These are phyloP conservation scores for Andrena marginata DNA, from an alignment of 2,888 invertebrate genomes.

Conservation along the genomic window DNA sequence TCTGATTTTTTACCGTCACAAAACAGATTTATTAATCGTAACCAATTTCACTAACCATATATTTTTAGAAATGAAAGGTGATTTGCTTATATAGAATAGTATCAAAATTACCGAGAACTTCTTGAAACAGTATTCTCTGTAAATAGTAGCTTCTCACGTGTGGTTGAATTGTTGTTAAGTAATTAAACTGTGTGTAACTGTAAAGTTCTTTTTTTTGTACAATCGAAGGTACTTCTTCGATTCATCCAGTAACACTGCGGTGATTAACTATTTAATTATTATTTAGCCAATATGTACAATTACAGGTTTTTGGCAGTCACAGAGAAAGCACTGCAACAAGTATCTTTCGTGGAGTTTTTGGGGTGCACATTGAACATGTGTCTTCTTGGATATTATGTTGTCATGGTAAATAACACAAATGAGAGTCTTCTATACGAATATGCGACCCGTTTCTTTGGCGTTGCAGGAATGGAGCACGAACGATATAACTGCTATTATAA, in stretches of 20 bases:
- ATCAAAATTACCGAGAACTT: neutral
- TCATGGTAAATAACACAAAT: conserved; percentile 68
- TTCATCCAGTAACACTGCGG: no score
- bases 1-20: no score
- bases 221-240: no score
- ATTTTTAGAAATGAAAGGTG: no score
- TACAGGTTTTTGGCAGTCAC: conserved; percentile 44
- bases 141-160: neutral
- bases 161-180: neutral
- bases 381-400: conserved; percentile 77
- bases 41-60: no score
- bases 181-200: no score
- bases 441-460: neutral
- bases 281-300: neutral
- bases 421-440: neutral
- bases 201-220: no score
- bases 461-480: conserved; percentile 44
- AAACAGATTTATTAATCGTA: neutral
- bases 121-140: no score
- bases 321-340: conserved; percentile 65
- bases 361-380: conserved; percentile 79
- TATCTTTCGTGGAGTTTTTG: conserved; percentile 78
- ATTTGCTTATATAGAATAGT: neutral
- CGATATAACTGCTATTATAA: conserved; percentile 26
- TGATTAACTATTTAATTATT: no score